phyloP scores from a whole-genome alignment of 2,888 invertebrate species.

The Morpho achilles region DNA sequence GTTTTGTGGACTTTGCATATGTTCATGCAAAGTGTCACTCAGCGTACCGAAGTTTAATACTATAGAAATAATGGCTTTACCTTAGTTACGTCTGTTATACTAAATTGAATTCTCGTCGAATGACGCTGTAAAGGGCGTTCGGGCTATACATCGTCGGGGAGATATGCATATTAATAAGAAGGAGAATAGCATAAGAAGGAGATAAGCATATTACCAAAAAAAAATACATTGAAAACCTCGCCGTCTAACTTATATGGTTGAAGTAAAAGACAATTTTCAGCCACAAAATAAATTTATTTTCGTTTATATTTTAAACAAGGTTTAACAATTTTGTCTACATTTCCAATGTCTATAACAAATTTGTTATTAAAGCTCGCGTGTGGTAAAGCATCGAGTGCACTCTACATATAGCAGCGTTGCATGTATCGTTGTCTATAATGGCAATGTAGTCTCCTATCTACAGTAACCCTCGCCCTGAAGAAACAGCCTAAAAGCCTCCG shows the following conservation, averaged over 20 bases:
- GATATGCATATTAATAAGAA: too few relatives aligned
- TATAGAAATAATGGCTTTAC: too few relatives aligned
- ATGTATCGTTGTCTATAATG: slow-evolving; percentile 30
- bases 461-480: slow-evolving; percentile 99
- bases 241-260: neutral
- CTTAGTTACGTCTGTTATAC: too few relatives aligned
- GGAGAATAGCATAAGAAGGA: too few relatives aligned
- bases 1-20: too few relatives aligned
- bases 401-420: slow-evolving; percentile 61
- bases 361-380: slow-evolving; percentile 74
- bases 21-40: too few relatives aligned
- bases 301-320: slow-evolving; percentile 68
- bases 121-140: too few relatives aligned
- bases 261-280: slow-evolving; percentile 38
- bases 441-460: slow-evolving; percentile 72
- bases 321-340: slow-evolving; percentile 65
- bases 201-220: too few relatives aligned
- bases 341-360: slow-evolving; percentile 65
- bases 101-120: too few relatives aligned
- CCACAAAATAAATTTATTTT: slow-evolving; percentile 72
- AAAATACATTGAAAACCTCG: too few relatives aligned
- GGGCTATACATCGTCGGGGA: too few relatives aligned
- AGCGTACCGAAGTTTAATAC: too few relatives aligned
- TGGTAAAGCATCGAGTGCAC: slow-evolving; percentile 66
- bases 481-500: slow-evolving; percentile 98